These are phyloP conservation scores for Eugnorisma glareosa DNA, from an alignment of 2,888 invertebrate genomes.

Conservation along the genomic window DNA sequence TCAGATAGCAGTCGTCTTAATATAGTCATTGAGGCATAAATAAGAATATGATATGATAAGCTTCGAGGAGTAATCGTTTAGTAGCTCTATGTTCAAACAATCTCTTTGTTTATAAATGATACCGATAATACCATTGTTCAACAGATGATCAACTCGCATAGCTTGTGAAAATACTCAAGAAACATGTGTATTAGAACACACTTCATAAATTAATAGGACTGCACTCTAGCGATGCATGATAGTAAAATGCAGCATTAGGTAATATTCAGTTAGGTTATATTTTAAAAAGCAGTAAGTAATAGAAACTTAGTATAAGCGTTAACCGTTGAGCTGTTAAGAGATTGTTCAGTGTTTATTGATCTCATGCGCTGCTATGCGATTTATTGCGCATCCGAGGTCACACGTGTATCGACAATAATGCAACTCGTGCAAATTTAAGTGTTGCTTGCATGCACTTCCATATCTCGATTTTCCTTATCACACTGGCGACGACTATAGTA, in stretches of 20 bases:
- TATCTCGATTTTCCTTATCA: constrained; percentile 72
- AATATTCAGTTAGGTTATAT: constrained; percentile 4
- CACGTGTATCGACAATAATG: constrained; percentile 81
- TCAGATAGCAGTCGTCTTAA: constrained; percentile 3
- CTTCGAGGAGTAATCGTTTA: constrained; percentile 46
- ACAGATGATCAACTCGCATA: constrained; percentile 67
- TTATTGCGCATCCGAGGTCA: constrained; percentile 77
- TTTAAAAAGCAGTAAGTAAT: constrained; percentile 15
- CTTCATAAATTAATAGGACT: constrained; percentile 27
- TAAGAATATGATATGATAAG: constrained; percentile 55
- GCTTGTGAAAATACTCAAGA: constrained; percentile 65
- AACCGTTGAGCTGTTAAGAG: constrained; percentile 26
- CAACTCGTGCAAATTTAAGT: constrained; percentile 78
- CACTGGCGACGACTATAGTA: constrained; percentile 62
- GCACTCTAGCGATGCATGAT: constrained; percentile 19
- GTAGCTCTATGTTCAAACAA: constrained; percentile 68
- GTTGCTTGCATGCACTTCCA: constrained; percentile 69
- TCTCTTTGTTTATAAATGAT: constrained; percentile 74
- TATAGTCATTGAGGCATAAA: constrained; percentile 27
- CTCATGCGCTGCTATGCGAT: constrained; percentile 60
- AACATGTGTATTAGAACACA: constrained; percentile 35
- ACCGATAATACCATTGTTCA: constrained; percentile 74
- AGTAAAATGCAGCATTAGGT: constrained; percentile 14
- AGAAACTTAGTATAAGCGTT: constrained; percentile 11
- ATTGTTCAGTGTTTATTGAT: constrained; percentile 48